Conservation (phyloP, 2,888 invertebrate genomes). For the Dione vanillae region DNA sequence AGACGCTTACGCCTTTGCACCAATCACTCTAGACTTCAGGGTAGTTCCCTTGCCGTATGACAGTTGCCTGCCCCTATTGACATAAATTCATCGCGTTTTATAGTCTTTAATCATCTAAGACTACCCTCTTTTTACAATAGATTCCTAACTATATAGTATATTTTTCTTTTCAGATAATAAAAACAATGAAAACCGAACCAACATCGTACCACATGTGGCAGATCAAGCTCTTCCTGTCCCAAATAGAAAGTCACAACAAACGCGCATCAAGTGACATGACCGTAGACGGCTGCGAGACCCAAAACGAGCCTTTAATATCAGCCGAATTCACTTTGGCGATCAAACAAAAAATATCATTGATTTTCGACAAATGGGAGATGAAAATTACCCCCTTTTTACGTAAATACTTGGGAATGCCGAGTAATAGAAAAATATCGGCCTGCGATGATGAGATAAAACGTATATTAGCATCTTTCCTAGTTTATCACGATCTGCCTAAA, state of each 20-base stretch:
- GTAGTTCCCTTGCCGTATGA: no score
- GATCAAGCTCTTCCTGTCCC: slow-evolving; percentile 87
- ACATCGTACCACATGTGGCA: slow-evolving; percentile 88
- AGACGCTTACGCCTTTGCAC: no score
- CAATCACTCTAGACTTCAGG: no score
- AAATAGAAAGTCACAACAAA: slow-evolving; percentile 72
- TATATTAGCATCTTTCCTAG: slow-evolving; percentile 81
- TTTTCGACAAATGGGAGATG: slow-evolving; percentile 84
- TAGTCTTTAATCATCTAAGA: no score
- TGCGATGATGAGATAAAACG: slow-evolving; percentile 66
- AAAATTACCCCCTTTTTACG: slow-evolving; percentile 72
- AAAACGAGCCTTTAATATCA: slow-evolving; percentile 79
- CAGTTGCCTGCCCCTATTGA: no score
- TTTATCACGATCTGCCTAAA: slow-evolving; percentile 84
- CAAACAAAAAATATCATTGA: slow-evolving; percentile 80
- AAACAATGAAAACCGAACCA: slow-evolving; percentile 80
- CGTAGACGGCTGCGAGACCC: slow-evolving; percentile 62
- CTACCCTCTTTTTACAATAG: no score
- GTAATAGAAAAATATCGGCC: slow-evolving; percentile 57
- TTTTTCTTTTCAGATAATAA: slow-evolving; percentile 77
- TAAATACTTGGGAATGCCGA: slow-evolving; percentile 79
- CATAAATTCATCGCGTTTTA: no score
- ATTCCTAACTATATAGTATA: background rate
- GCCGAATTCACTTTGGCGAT: slow-evolving; percentile 86
- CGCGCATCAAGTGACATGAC: slow-evolving; percentile 60